These are phyloP conservation scores for Myiotriccus ornatus DNA, from an alignment of 2,797 vertebrate genomes.

Conservation along the genomic window DNA sequence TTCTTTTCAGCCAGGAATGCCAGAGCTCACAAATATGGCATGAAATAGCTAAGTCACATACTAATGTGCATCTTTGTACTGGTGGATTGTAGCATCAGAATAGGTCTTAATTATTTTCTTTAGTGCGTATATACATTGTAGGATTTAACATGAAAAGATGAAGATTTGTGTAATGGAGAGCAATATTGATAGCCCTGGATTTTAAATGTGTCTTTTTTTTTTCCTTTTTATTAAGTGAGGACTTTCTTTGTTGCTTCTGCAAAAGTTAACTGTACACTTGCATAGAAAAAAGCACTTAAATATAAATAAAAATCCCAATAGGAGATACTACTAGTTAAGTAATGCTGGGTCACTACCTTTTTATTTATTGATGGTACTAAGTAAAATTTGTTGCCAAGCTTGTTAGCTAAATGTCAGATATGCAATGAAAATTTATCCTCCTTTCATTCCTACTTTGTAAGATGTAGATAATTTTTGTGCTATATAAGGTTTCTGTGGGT, in stretches of 20 bases:
- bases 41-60: fast-evolving
- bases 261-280: background rate
- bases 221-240: background rate
- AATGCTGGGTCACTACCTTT: background rate
- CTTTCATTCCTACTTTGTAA: background rate
- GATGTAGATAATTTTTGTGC: background rate
- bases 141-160: background rate
- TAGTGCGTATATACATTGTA: background rate
- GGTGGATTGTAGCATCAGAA: background rate
- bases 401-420: background rate
- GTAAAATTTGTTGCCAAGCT: background rate
- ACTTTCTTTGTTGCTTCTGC: background rate
- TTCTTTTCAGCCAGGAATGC: background rate
- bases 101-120: background rate
- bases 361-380: background rate
- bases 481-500: fast-evolving
- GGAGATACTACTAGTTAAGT: background rate
- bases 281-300: background rate
- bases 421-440: background rate
- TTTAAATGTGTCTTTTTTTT: background rate
- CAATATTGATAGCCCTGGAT: background rate
- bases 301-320: background rate
- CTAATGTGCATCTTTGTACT: background rate
- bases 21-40: background rate
- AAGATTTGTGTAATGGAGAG: background rate